phyloP scores from a whole-genome alignment of 2,113 vertebrate genomes.

The Scortum barcoo region DNA sequence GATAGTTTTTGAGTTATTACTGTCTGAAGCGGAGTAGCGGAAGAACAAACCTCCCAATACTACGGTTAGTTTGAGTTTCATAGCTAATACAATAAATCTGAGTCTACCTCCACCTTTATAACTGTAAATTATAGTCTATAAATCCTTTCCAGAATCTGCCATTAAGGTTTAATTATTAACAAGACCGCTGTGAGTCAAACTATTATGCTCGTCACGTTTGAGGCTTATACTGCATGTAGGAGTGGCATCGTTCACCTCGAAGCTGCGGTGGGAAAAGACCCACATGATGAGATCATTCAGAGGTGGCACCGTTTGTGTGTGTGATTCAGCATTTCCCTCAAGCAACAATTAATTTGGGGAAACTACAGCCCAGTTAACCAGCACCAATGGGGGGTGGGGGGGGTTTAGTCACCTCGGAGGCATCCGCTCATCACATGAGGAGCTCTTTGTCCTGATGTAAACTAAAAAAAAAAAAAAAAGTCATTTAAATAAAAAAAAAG shows the following conservation, averaged over 20 bases:
- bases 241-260: constrained; percentile 20
- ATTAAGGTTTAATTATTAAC: background rate
- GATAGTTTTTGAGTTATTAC: too few relatives aligned
- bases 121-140: background rate
- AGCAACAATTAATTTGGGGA: constrained; percentile 39
- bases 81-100: background rate
- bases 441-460: background rate
- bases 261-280: constrained; percentile 26
- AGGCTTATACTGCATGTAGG: background rate
- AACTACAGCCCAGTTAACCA: background rate
- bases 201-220: background rate
- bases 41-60: too few relatives aligned
- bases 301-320: constrained; percentile 5
- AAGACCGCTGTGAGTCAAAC: background rate
- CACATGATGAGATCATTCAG: constrained; percentile 51
- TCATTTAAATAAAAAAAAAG: background rate
- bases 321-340: background rate
- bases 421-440: constrained; percentile 10
- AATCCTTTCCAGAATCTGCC: background rate
- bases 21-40: too few relatives aligned
- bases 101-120: background rate
- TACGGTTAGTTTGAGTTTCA: too few relatives aligned
- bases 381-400: constrained; percentile 12
- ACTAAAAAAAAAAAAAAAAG: constrained; percentile 12
- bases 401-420: background rate